These are phyloP conservation scores for Acrossocheilus fasciatus DNA, from an alignment of 2,797 vertebrate species.

Conservation along the genomic window DNA sequence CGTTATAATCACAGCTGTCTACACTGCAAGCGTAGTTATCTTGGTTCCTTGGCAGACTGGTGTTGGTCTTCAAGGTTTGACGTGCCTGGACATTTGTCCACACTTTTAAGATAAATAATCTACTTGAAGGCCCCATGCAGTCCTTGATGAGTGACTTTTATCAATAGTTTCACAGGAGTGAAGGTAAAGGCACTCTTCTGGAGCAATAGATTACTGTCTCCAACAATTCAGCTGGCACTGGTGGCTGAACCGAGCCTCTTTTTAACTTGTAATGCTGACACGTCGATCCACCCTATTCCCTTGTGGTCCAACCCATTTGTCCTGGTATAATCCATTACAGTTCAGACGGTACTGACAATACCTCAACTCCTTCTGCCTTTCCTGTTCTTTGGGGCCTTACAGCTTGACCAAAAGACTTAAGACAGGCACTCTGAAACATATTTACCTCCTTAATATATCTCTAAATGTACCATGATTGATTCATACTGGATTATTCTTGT, in stretches of 20 bases:
- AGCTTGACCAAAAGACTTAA: constrained; percentile 69
- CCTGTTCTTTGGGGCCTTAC: constrained; percentile 64
- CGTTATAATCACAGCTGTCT: not conserved
- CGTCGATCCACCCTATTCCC: constrained; percentile 63
- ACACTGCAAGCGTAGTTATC: not conserved
- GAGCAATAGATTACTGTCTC: not conserved
- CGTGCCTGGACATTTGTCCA: not conserved
- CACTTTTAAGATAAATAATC: not conserved
- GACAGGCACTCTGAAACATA: constrained; percentile 74
- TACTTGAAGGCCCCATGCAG: not conserved
- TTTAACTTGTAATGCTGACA: constrained; percentile 17
- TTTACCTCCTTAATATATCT: constrained; percentile 77
- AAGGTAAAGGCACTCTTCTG: not conserved
- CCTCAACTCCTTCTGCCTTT: constrained; percentile 79
- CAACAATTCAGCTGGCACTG: not conserved
- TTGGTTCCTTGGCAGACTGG: not conserved
- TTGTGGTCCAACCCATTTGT: constrained; percentile 75
- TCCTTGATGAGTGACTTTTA: constrained; percentile 6
- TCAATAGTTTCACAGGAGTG: not conserved
- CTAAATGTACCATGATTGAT: constrained; percentile 79
- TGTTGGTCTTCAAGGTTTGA: not conserved
- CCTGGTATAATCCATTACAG: constrained; percentile 81
- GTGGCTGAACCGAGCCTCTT: not conserved
- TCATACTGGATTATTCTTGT: constrained; percentile 75
- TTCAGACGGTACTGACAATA: constrained; percentile 78